These are phyloP conservation scores for Nysson spinosus DNA, from an alignment of 2,888 invertebrate genomes.

Conservation along the genomic window DNA sequence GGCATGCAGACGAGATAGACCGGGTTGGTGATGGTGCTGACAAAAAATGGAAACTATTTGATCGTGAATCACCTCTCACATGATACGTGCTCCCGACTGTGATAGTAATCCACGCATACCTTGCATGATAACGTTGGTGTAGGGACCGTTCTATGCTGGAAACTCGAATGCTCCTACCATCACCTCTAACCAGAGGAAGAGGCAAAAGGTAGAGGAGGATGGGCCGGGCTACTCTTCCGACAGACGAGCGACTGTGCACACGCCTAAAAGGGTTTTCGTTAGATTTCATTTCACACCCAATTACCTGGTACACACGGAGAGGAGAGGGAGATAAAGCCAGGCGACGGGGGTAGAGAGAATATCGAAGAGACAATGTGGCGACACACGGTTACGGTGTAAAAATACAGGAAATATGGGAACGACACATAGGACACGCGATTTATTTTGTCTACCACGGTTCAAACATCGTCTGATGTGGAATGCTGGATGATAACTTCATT, in stretches of 20 bases:
- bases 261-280: constrained; percentile 77
- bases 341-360: constrained; percentile 3
- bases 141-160: no score
- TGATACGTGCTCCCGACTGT: constrained; percentile 22
- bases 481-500: no score
- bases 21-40: constrained; percentile 57
- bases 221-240: constrained; percentile 61
- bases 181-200: constrained; percentile 16
- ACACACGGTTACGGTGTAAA: constrained; percentile 45
- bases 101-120: constrained; percentile 35
- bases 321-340: constrained; percentile 21
- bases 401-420: constrained; percentile 50
- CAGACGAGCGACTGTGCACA: constrained; percentile 73
- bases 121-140: constrained; percentile 34
- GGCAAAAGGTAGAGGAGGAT: constrained; percentile 18
- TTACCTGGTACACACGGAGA: constrained; percentile 70
- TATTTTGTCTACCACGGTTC: no score
- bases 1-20: constrained; percentile 58
- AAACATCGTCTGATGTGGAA: no score
- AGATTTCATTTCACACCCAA: constrained; percentile 78
- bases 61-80: constrained; percentile 67
- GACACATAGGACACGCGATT: constrained; percentile 13
- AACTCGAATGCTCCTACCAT: constrained; percentile 34
- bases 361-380: not conserved
- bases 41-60: constrained; percentile 71